These are phyloP conservation scores for Silurus glanis DNA, from an alignment of 2,113 vertebrate genomes.

Conservation along the genomic window DNA sequence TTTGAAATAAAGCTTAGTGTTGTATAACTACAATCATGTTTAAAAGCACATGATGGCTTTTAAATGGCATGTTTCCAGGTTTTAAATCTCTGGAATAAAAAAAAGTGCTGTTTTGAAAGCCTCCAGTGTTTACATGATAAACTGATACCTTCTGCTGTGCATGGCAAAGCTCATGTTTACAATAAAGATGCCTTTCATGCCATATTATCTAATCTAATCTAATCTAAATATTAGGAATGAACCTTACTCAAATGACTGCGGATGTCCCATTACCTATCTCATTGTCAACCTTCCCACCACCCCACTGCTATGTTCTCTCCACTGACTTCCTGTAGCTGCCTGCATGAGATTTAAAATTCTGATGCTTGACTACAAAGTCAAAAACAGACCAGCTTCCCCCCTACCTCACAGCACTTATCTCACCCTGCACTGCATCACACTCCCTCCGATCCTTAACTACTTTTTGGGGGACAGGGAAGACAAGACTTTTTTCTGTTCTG, in stretches of 20 bases:
- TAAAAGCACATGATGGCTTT: neutral
- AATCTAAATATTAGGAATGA: neutral
- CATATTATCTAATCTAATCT: neutral
- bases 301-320: too few species aligned
- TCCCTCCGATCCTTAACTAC: too few species aligned
- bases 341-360: too few species aligned
- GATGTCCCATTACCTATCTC: neutral
- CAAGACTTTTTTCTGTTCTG: too few species aligned
- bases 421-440: too few species aligned
- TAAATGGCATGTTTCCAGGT: neutral
- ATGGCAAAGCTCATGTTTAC: neutral
- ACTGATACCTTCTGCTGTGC: neutral
- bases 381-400: too few species aligned
- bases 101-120: constrained; percentile 1
- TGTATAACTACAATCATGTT: constrained; percentile 6
- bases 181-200: neutral
- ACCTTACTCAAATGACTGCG: neutral
- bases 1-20: neutral
- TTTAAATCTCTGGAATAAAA: neutral
- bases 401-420: too few species aligned
- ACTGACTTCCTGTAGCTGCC: too few species aligned
- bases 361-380: too few species aligned
- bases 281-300: too few species aligned
- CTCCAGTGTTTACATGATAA: neutral
- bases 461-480: too few species aligned